These are phyloP conservation scores for Alexandromys oeconomus DNA, from an alignment of 2,797 vertebrate genomes.

Conservation along the genomic window DNA sequence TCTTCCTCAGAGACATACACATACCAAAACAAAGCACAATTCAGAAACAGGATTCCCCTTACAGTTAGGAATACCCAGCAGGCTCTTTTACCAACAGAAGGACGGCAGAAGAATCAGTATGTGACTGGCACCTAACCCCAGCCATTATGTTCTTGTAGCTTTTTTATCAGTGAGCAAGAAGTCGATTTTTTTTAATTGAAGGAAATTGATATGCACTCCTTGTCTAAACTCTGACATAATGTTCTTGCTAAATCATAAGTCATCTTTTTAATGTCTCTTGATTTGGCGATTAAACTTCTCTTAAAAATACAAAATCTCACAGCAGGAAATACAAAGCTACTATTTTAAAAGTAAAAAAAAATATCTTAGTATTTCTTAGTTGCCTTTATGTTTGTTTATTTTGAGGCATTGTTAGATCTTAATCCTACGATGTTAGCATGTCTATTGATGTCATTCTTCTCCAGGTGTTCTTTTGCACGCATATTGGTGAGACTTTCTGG, in stretches of 20 bases:
- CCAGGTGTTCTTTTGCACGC: neutral
- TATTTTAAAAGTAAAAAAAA: neutral
- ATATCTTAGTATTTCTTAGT: neutral
- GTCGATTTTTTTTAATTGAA: slow-evolving; percentile 41
- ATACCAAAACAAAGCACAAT: neutral
- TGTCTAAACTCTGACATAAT: slow-evolving; percentile 36
- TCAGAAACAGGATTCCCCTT: neutral
- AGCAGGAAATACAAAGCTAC: neutral
- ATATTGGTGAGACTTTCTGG: neutral
- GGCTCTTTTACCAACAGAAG: neutral
- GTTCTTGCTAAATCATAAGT: slow-evolving; percentile 43
- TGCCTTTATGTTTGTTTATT: neutral
- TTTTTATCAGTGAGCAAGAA: slow-evolving; percentile 36
- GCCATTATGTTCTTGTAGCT: neutral
- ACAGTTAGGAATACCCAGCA: neutral
- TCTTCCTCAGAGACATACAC: neutral
- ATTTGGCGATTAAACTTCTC: slow-evolving; percentile 12
- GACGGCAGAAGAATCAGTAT: neutral
- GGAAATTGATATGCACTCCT: neutral
- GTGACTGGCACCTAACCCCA: neutral
- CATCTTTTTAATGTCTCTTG: neutral
- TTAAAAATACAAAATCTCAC: slow-evolving; percentile 24
- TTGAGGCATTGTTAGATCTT: neutral
- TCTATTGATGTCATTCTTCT: neutral
- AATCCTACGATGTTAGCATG: neutral